Evolutionary conservation across 2,888 invertebrate genomes (phyloP), one percentile per base, ranked within the genome.

Genomic region (Ormyrus thymus): DNA sequence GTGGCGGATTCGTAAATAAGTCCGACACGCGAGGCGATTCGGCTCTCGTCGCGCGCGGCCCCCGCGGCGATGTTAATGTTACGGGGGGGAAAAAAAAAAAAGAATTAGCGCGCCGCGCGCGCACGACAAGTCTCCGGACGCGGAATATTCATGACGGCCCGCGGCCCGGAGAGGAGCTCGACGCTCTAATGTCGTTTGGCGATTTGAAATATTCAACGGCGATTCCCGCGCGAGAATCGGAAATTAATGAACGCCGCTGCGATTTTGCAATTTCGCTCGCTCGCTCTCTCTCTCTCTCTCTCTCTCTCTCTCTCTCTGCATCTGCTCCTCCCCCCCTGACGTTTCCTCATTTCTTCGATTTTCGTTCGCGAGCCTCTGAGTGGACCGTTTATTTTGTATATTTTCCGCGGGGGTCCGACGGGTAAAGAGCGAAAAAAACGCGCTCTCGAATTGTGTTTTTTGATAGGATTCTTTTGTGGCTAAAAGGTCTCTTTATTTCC

Each of bases 171-270:
- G 62, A 68, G 68, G 48, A 48, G 56, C 43, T 29, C 45, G 65
- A 56, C 51, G 74, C 59, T 45, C 62, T 75, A 80, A 75, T 71
- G 66, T 75, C 75, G 75, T 80, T 80, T 46, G 45, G 48, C 62
- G 51, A 71, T 77, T 73, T 78, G 75, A 78, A 78, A 80, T 80
- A 80, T 80, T 76, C 76, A 80, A 46, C 78, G 65, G 46, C 64
- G 65, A 71, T 75, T 68, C 61, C 5, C n/a, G 68, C 7, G 29
- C 46, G 45, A 73, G 46, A 64, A 59, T 74, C 65, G 51, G 56
- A 51, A 66, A 51, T 56, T 71, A 70, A 76, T 76, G 71, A 58
- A 64, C 15, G 55, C 15, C 8, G 48, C 6, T 13, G 59, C 56
- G 62, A 73, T 78, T 78, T 53, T 46, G 50, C 76, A 68, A 70